A percentile compares a stretch with the other conserved stretches of the same genome.
phyloP scores from a whole-genome alignment of 2,888 invertebrate genomes.

The Theretra japonica region DNA sequence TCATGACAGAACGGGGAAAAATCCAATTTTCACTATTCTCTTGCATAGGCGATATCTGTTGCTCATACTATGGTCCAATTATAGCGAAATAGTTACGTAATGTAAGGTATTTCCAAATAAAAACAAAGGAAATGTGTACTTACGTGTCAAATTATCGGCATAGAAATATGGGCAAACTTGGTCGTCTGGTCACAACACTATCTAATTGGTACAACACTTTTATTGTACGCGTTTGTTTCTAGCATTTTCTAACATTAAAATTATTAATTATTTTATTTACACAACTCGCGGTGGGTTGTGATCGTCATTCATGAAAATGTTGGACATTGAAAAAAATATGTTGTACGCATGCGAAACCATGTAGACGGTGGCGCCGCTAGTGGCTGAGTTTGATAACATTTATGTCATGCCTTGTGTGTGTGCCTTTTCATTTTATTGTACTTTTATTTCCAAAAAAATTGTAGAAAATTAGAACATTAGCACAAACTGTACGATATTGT shows the following conservation, averaged over 20 bases:
- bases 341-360: slow-evolving; percentile 72
- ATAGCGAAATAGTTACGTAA: slow-evolving; percentile 41
- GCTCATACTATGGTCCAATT: not conserved
- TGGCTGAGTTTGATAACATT: slow-evolving; percentile 39
- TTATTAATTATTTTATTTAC: slow-evolving; percentile 62
- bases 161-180: slow-evolving; percentile 63
- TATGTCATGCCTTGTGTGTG: not conserved
- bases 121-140: slow-evolving; percentile 60
- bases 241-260: slow-evolving; percentile 76
- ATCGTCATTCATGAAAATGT: slow-evolving; percentile 79
- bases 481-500: not conserved
- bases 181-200: slow-evolving; percentile 68
- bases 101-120: slow-evolving; percentile 45
- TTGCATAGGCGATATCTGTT: not conserved
- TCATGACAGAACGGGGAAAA: not conserved
- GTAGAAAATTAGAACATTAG: not conserved
- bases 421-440: not conserved
- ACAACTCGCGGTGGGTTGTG: slow-evolving; percentile 66
- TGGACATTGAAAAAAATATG: slow-evolving; percentile 66
- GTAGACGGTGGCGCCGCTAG: slow-evolving; percentile 49
- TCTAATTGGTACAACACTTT: slow-evolving; percentile 73
- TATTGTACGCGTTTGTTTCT: slow-evolving; percentile 60
- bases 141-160: slow-evolving; percentile 73
- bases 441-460: not conserved
- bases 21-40: not conserved